Percentiles rank a stretch among this genome's conserved stretches.
These are phyloP conservation scores for Siderastrea radians DNA, from an alignment of 92 coral and sea anemone species.

Conservation along the genomic window DNA sequence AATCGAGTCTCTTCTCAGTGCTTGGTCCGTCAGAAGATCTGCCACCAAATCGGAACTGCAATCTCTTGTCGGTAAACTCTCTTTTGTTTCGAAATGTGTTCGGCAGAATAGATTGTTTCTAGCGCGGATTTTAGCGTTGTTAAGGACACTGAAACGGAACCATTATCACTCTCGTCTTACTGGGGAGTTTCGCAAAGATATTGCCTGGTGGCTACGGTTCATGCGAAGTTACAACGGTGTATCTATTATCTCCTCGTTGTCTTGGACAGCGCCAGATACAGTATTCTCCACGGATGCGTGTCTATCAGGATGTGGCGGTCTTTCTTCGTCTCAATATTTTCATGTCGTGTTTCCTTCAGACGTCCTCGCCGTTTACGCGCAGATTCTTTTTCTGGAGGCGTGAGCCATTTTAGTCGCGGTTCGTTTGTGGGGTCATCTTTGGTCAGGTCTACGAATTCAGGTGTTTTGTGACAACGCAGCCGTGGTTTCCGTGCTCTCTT, in stretches of 20 bases:
- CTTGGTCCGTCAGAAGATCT: too few species aligned
- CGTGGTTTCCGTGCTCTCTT: background rate
- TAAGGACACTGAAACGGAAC: slow-evolving; percentile 22
- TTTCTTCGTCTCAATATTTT: slow-evolving; percentile 28
- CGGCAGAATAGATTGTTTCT: slow-evolving; percentile 43
- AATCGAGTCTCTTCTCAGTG: too few species aligned
- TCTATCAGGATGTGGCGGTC: background rate
- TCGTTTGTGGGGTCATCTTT: too few species aligned
- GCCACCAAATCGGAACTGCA: too few species aligned
- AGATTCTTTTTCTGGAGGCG: background rate
- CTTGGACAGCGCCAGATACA: too few species aligned
- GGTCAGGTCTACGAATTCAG: too few species aligned
- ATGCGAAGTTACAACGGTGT: too few species aligned
- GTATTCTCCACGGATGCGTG: background rate
- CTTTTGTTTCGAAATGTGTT: slow-evolving; percentile 31
- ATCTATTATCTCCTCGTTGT: too few species aligned
- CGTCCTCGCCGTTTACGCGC: background rate
- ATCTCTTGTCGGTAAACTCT: background rate
- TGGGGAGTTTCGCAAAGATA: slow-evolving; percentile 1
- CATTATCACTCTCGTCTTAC: slow-evolving; percentile 20
- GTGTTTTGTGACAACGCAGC: too few species aligned
- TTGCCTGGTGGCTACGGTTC: too few species aligned
- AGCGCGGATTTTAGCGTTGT: slow-evolving; percentile 22
- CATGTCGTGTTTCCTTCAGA: background rate
- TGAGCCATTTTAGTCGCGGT: too few species aligned